These are phyloP conservation scores for Neopipo cinnamomea DNA, from an alignment of 2,113 vertebrate species.

Conservation along the genomic window DNA sequence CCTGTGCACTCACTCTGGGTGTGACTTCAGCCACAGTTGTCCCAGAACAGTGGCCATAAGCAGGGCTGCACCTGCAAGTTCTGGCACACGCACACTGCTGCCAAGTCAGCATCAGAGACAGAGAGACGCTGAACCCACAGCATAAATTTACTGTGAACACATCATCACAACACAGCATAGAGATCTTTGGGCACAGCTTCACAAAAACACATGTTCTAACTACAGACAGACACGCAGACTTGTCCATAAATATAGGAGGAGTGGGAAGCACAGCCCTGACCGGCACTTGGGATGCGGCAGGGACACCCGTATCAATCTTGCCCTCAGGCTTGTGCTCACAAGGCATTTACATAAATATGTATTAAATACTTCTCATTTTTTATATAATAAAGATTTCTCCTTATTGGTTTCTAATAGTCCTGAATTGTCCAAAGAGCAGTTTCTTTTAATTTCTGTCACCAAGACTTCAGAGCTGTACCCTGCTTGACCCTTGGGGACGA, in stretches of 20 bases:
- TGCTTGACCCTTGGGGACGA: not conserved
- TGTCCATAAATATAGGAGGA: slow-evolving; percentile 21
- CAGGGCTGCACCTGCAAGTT: not conserved
- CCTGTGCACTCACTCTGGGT: not conserved
- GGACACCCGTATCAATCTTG: not conserved
- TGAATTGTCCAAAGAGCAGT: slow-evolving; percentile 64
- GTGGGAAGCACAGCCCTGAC: slow-evolving; percentile 18
- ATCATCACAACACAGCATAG: slow-evolving; percentile 11
- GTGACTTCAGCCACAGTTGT: not conserved
- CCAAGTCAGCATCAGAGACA: not conserved
- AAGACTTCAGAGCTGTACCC: slow-evolving; percentile 19
- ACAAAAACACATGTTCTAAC: slow-evolving; percentile 31
- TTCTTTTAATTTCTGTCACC: slow-evolving; percentile 5
- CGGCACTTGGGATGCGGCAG: not conserved
- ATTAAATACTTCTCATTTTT: slow-evolving; percentile 66
- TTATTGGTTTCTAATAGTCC: slow-evolving; percentile 60
- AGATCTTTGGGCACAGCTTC: slow-evolving; percentile 68
- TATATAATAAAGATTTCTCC: slow-evolving; percentile 71
- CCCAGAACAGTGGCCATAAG: rapidly evolving
- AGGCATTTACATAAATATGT: slow-evolving; percentile 53
- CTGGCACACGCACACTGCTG: not conserved
- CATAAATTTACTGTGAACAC: slow-evolving; percentile 56
- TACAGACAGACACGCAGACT: slow-evolving; percentile 41
- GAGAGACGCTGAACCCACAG: slow-evolving; percentile 3
- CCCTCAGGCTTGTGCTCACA: slow-evolving; percentile 51